Conservation (phyloP, 2,888 invertebrate genomes). For the Zaprionus bogoriensis region DNA sequence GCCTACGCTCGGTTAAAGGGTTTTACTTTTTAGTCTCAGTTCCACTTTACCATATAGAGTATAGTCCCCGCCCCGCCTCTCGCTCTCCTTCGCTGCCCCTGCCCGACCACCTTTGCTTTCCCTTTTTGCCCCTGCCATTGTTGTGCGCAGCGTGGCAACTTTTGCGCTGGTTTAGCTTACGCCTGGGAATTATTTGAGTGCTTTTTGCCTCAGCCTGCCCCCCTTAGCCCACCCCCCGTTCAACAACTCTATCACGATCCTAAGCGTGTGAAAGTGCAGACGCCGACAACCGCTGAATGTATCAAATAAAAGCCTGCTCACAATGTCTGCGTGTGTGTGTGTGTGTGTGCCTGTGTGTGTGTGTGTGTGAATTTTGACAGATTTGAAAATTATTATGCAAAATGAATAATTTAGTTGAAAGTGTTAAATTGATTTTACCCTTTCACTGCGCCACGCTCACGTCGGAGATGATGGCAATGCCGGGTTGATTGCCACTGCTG, state of each 20-base stretch:
- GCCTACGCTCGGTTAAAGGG: conserved; percentile 71
- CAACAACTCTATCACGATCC: conserved; percentile 41
- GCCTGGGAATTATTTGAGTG: conserved; percentile 78
- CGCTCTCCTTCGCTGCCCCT: background rate
- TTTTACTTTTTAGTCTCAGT: conserved; percentile 69
- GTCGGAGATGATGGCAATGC: conserved; percentile 56
- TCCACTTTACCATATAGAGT: conserved; percentile 44
- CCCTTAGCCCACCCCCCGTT: conserved; percentile 4
- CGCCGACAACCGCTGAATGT: conserved; percentile 62
- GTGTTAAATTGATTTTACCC: conserved; percentile 81
- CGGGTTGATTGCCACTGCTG: conserved; percentile 38
- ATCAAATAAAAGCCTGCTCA: conserved; percentile 55
- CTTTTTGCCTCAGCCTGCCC: conserved; percentile 52
- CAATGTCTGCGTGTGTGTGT: conserved; percentile 21
- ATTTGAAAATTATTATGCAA: conserved; percentile 80
- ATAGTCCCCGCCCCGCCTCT: background rate
- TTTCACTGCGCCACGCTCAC: conserved; percentile 49
- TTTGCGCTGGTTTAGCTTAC: conserved; percentile 77
- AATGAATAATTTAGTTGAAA: conserved; percentile 80
- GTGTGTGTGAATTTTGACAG: conserved; percentile 73
- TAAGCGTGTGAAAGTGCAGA: conserved; percentile 76
- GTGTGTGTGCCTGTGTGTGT: conserved; percentile 19
- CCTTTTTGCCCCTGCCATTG: no score
- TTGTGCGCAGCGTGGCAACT: conserved; percentile 68
- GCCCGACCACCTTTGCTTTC: conserved; percentile 12